A percentile compares a stretch with the other conserved stretches of the same genome.
Evolutionary conservation across 2,888 invertebrate genomes (phyloP).

Genomic region (Crocallis elinguaria): DNA sequence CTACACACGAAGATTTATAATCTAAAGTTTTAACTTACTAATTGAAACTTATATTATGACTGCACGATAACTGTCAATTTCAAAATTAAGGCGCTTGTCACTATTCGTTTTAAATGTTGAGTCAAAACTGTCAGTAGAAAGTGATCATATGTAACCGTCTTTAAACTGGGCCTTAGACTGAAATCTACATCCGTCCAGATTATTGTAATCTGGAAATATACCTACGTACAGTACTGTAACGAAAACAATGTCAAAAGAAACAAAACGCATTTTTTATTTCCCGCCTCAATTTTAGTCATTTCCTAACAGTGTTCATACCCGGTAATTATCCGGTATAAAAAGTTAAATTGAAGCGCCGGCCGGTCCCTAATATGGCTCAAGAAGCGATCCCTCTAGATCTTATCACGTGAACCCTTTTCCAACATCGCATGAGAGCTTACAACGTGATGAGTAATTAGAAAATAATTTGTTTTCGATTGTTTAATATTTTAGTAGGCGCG

Average conservation of each 20-base stretch:
- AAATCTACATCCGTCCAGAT: background rate
- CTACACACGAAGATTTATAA: too few species aligned
- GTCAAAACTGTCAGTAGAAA: too few species aligned
- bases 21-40: too few species aligned
- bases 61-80: too few species aligned
- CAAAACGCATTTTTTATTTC: background rate
- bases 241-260: background rate
- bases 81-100: too few species aligned
- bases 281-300: conserved; percentile 6
- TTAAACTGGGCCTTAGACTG: too few species aligned
- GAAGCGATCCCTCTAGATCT: conserved; percentile 3
- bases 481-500: background rate
- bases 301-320: conserved; percentile 6
- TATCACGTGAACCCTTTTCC: conserved; percentile 31
- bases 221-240: background rate
- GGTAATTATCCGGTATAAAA: conserved; percentile 25
- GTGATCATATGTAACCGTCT: too few species aligned
- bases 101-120: too few species aligned
- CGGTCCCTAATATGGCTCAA: background rate
- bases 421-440: conserved; percentile 23
- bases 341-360: conserved; percentile 16
- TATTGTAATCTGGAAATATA: too few species aligned
- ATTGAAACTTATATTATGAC: too few species aligned
- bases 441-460: conserved; percentile 19
- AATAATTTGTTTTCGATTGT: conserved; percentile 11